Evolutionary conservation across 2,113 vertebrate species (phyloP), one percentile per base, ranked within the genome.

Genomic region (Suricata suricatta): DNA sequence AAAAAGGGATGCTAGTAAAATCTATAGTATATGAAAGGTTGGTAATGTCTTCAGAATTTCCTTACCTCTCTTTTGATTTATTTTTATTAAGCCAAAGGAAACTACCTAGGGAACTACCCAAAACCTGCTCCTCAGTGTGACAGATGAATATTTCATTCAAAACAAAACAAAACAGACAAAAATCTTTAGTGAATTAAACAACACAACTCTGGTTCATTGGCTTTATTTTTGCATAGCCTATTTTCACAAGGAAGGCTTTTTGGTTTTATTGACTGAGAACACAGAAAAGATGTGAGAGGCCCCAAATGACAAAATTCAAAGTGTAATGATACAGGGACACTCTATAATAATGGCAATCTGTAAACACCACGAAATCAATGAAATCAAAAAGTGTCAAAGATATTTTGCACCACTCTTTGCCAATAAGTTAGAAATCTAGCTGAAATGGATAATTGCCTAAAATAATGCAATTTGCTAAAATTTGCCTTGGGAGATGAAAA

Each of bases 151-250:
- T 88, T 90, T 63, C n/a, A 88, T 89, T 95, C 25, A 44, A 83
- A 88, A 63, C 60, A 95, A 79, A 88, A 93, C 57, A 71, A 64
- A 93, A 96, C 68, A 88, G 19, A 87, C 64, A 10, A 35, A 77
- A 88, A 44, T 68, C 38, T 81, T 74, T 71, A 64, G 60, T 21
- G 72, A 88, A 88, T 96, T 44, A 77, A 91, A 88, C 82, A 71
- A 50, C 82, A 57, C 16, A 88, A 27, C 9, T 71, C 38, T 41
- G 5, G 12, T 64, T 82, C 80, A 23, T 76, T 93, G 89, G 16
- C 47, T 82, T 93, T 82, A 16, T 90, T 88, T 88, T 72, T 74
- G 35, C 35, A 79, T 82, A 29, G 47, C 33, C 57, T 80, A 3
- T 54, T 72, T 91, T 80, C 38, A 68, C 54, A 69, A 68, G 33